phyloP scores from a whole-genome alignment of 92 coral and sea anemone genomes.

The Ricordea florida region DNA sequence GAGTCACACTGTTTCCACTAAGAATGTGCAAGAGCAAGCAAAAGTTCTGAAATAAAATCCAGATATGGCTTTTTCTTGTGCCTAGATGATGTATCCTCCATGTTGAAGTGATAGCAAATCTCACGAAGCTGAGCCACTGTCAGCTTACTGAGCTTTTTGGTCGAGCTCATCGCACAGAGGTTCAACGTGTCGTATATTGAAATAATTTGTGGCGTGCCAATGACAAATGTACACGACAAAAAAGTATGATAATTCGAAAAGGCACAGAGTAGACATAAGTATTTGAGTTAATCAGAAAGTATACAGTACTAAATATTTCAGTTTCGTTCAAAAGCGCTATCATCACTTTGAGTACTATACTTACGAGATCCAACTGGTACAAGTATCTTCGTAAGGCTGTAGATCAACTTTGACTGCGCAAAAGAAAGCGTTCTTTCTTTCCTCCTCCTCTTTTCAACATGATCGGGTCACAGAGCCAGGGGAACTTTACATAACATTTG shows the following conservation, averaged over 20 bases:
- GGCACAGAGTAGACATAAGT: neutral
- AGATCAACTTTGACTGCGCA: constrained; percentile 27
- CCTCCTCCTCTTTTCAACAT: no score
- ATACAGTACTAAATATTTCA: neutral
- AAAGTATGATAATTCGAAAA: neutral
- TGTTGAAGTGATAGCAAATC: constrained; percentile 12
- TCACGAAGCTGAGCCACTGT: constrained; percentile 6
- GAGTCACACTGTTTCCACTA: neutral
- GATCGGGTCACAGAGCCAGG: neutral
- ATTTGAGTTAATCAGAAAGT: neutral
- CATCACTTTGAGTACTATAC: constrained; percentile 23
- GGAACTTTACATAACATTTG: constrained; percentile 6
- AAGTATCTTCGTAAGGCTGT: constrained; percentile 1
- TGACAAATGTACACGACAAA: neutral
- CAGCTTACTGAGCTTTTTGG: constrained; percentile 24
- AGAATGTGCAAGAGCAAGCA: constrained; percentile 15
- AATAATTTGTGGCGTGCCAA: constrained; percentile 6
- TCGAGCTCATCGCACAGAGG: constrained; percentile 17
- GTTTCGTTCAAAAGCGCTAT: neutral
- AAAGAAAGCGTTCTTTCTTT: constrained; percentile 1
- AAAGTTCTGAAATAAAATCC: constrained; percentile 5
- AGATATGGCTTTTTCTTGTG: constrained; percentile 20
- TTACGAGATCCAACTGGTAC: constrained; percentile 43
- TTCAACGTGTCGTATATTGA: constrained; percentile 13
- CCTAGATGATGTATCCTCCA: neutral